Percentiles rank a stretch among this genome's conserved stretches.
Conservation (phyloP, 2,888 invertebrate genomes). For the Agriopis marginaria region DNA sequence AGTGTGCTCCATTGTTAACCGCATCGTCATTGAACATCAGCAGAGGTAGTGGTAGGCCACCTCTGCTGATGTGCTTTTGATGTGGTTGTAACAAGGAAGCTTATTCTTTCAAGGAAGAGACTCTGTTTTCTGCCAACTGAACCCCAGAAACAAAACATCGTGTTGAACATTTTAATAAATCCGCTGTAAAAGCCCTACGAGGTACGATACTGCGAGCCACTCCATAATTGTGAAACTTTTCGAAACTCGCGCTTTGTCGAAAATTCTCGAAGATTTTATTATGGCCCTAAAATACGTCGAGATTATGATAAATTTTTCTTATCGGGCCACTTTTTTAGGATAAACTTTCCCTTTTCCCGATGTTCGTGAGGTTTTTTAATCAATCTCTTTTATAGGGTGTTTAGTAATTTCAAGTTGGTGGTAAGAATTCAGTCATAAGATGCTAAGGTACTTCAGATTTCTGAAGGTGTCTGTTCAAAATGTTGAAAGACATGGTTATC, state of each 20-base stretch:
- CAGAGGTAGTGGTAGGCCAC: no score
- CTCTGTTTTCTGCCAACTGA: constrained; percentile 5
- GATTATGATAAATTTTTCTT: constrained; percentile 41
- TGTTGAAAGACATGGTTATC: no score
- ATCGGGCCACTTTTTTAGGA: constrained; percentile 29
- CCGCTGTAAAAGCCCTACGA: constrained; percentile 46
- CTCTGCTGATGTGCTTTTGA: no score
- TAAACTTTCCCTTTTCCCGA: constrained; percentile 30
- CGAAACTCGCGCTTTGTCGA: constrained; percentile 44
- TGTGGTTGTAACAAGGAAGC: not conserved
- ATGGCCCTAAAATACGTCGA: constrained; percentile 41
- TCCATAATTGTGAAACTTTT: constrained; percentile 49
- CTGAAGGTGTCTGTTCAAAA: no score
- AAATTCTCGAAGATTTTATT: constrained; percentile 45
- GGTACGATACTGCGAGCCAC: constrained; percentile 35
- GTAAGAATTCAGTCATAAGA: not conserved
- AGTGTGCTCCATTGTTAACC: no score
- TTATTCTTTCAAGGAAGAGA: not conserved
- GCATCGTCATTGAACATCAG: no score
- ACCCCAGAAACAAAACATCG: constrained; percentile 44
- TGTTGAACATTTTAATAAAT: constrained; percentile 50
- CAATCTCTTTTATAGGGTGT: constrained; percentile 29
- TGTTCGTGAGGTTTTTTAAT: constrained; percentile 26
- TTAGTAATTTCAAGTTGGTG: constrained; percentile 16
- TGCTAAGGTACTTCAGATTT: no score